A percentile compares a stretch with the other conserved stretches of the same genome.
These are phyloP conservation scores for Epirrhoe alternata DNA, from an alignment of 2,888 invertebrate genomes.

Conservation along the genomic window DNA sequence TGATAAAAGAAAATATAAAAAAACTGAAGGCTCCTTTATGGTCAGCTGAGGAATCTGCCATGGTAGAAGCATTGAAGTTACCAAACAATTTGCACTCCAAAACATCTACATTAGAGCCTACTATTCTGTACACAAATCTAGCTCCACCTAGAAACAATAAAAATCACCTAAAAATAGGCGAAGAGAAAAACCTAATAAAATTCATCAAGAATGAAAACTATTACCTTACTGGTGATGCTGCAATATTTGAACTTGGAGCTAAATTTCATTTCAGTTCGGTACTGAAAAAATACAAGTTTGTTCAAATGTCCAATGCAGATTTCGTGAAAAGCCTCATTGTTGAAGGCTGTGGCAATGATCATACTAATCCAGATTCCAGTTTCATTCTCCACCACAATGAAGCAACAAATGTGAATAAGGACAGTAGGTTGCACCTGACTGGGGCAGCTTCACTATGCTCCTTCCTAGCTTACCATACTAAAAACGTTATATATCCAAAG, in stretches of 20 bases:
- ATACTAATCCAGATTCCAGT: constrained; percentile 80
- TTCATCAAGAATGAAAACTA: constrained; percentile 85
- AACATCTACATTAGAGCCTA: constrained; percentile 81
- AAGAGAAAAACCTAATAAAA: constrained; percentile 80
- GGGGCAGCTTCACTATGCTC: constrained; percentile 91
- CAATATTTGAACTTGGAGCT: constrained; percentile 88
- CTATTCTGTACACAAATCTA: constrained; percentile 60
- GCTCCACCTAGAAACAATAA: constrained; percentile 62
- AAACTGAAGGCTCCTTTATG: constrained; percentile 86
- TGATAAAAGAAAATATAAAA: constrained; percentile 87
- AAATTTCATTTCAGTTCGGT: constrained; percentile 80
- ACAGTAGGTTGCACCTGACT: constrained; percentile 88
- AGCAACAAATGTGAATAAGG: constrained; percentile 78
- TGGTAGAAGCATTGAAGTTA: constrained; percentile 86
- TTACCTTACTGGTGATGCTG: constrained; percentile 88
- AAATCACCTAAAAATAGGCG: constrained; percentile 85
- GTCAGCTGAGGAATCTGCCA: constrained; percentile 89
- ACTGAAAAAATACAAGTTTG: constrained; percentile 79
- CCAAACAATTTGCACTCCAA: constrained; percentile 88
- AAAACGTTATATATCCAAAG: constrained; percentile 86
- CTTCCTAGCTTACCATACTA: constrained; percentile 90
- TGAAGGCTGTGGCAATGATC: constrained; percentile 89
- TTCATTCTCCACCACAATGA: constrained; percentile 86
- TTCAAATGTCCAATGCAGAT: constrained; percentile 90
- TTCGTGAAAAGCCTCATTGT: constrained; percentile 90